A percentile compares a stretch with the other conserved stretches of the same genome.
Evolutionary conservation across 2,888 invertebrate genomes (phyloP).

Genomic region (Synanthedon vespiformis): DNA sequence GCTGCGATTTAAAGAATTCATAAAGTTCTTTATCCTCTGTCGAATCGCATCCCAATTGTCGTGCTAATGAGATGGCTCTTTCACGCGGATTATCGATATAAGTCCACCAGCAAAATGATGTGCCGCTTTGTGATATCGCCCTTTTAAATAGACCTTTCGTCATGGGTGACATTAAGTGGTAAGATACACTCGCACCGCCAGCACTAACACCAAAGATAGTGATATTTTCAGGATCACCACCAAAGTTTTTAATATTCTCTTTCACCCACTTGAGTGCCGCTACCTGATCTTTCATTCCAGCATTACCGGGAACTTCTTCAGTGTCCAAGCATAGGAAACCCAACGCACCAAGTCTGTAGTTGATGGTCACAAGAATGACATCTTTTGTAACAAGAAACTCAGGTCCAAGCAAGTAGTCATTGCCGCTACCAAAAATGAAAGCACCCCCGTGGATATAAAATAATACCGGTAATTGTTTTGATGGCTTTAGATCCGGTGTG

Average conservation of each 20-base stretch:
- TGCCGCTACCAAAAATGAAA: conserved; percentile 20
- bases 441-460: conserved; percentile 29
- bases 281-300: conserved; percentile 34
- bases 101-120: conserved; percentile 68
- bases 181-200: conserved; percentile 23
- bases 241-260: conserved; percentile 28
- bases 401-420: conserved; percentile 20
- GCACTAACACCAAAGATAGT: conserved; percentile 40
- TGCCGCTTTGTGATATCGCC: conserved; percentile 74
- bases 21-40: conserved; percentile 6
- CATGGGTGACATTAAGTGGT: conserved; percentile 37
- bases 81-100: conserved; percentile 46
- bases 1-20: conserved; percentile 5
- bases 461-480: conserved; percentile 26
- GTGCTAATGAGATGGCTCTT: conserved; percentile 12
- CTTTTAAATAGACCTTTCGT: conserved; percentile 32
- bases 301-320: conserved; percentile 28
- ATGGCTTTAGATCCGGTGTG: conserved; percentile 21
- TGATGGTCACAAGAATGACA: conserved; percentile 26
- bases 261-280: conserved; percentile 30
- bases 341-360: conserved; percentile 26
- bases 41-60: conserved; percentile 3
- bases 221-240: conserved; percentile 30
- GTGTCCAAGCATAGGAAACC: conserved; percentile 29
- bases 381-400: conserved; percentile 23